Evolutionary conservation across 2,888 invertebrate species (phyloP).

Genomic region (Elegia similella): DNA sequence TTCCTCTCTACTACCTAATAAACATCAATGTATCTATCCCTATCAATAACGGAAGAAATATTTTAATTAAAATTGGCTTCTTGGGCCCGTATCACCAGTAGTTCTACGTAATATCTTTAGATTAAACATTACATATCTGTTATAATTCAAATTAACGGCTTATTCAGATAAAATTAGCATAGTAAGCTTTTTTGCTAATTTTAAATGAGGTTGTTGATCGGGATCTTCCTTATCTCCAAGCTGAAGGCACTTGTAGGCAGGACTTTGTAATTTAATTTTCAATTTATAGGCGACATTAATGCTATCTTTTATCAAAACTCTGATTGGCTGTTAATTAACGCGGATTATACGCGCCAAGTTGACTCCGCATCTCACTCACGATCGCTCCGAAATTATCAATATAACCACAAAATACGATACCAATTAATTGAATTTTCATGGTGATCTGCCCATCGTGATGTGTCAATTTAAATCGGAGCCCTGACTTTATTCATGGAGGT

Average conservation of each 20-base stretch:
- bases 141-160: slow-evolving; percentile 22
- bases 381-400: neutral
- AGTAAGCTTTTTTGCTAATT: slow-evolving; percentile 15
- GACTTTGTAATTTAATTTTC: slow-evolving; percentile 19
- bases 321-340: slow-evolving; percentile 26
- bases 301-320: slow-evolving; percentile 22
- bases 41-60: slow-evolving; percentile 24
- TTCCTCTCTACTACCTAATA: neutral
- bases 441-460: slow-evolving; percentile 45
- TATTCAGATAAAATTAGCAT: slow-evolving; percentile 22
- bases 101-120: slow-evolving; percentile 20
- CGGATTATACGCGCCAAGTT: slow-evolving; percentile 7
- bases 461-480: slow-evolving; percentile 43
- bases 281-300: slow-evolving; percentile 27
- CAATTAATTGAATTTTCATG: slow-evolving; percentile 54
- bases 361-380: neutral
- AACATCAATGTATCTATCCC: neutral
- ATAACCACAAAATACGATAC: neutral
- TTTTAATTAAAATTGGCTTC: slow-evolving; percentile 23
- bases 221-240: neutral
- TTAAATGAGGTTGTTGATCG: neutral
- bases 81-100: slow-evolving; percentile 22
- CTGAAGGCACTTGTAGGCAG: neutral
- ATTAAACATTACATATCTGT: slow-evolving; percentile 23
- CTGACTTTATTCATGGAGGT: slow-evolving; percentile 34